Evolutionary conservation across 2,797 vertebrate species (phyloP).

Genomic region (Leptatherina wallacei): DNA sequence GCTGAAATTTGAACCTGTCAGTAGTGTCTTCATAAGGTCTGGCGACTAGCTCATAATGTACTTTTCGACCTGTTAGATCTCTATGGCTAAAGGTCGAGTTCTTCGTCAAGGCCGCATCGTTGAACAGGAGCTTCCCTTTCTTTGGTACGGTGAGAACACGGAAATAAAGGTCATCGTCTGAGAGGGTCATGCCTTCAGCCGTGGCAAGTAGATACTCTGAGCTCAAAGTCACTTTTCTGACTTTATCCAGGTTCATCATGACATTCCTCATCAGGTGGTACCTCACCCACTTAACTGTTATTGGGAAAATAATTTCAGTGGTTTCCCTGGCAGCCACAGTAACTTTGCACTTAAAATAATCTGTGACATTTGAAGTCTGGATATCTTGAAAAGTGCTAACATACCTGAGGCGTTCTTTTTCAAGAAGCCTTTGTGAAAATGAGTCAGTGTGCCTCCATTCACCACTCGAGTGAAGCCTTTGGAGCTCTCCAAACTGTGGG

Average conservation of each 20-base stretch:
- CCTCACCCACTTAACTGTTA: conserved; percentile 87
- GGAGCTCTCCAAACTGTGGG: conserved; percentile 88
- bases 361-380: conserved; percentile 81
- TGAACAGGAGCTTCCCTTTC: conserved; percentile 87
- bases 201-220: conserved; percentile 82
- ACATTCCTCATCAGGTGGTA: conserved; percentile 84
- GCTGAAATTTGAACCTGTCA: conserved; percentile 88
- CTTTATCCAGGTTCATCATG: conserved; percentile 85
- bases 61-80: conserved; percentile 81
- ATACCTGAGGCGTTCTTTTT: conserved; percentile 84
- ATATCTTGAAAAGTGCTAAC: conserved; percentile 84
- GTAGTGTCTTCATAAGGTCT: conserved; percentile 78
- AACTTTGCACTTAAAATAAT: conserved; percentile 90
- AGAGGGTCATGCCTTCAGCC: conserved; percentile 73
- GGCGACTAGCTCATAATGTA: conserved; percentile 86
- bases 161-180: conserved; percentile 85
- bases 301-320: conserved; percentile 84
- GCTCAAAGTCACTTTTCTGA: conserved; percentile 81
- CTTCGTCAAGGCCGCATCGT: conserved; percentile 78
- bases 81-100: conserved; percentile 89
- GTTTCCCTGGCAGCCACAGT: conserved; percentile 81
- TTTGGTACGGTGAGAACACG: conserved; percentile 85
- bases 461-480: conserved; percentile 82
- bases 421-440: conserved; percentile 88
- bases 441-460: conserved; percentile 85